Evolutionary conservation across 2,113 vertebrate genomes (phyloP).

Genomic region (Lates calcarifer): DNA sequence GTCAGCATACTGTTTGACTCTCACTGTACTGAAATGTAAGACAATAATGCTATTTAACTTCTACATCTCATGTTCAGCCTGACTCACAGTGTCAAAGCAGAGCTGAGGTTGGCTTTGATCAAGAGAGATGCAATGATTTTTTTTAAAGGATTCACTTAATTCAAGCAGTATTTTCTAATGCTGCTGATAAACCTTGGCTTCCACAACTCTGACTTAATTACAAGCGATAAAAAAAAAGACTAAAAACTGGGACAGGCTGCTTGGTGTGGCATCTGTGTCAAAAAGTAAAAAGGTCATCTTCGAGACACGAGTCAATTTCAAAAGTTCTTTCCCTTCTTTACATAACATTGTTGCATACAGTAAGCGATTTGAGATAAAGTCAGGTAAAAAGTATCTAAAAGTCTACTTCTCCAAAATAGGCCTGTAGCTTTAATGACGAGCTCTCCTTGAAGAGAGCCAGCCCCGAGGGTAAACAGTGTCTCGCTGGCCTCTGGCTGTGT

Average conservation of each 20-base stretch:
- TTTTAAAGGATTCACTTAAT: not conserved
- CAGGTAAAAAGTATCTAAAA: slow-evolving; percentile 7
- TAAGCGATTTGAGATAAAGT: slow-evolving; percentile 6
- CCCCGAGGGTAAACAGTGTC: slow-evolving; percentile 38
- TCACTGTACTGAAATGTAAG: not conserved
- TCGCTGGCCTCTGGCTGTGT: slow-evolving; percentile 62
- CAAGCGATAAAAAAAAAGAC: not conserved
- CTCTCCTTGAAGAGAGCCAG: slow-evolving; percentile 25
- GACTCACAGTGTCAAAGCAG: slow-evolving; percentile 7
- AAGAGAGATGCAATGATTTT: slow-evolving; percentile 4
- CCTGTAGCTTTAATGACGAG: slow-evolving; percentile 53
- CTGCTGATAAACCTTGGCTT: not conserved
- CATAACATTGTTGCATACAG: slow-evolving; percentile 11
- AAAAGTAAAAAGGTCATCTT: not conserved
- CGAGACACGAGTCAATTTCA: not conserved
- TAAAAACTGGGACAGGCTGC: not conserved
- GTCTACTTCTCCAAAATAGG: slow-evolving; percentile 16
- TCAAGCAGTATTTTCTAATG: slow-evolving; percentile 4
- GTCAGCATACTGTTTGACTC: slow-evolving; percentile 8
- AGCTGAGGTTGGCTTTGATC: slow-evolving; percentile 53
- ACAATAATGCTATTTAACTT: slow-evolving; percentile 21
- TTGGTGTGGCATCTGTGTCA: not conserved
- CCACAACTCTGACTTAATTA: not conserved
- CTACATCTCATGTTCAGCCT: not conserved
- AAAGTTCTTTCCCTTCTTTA: not conserved